A percentile compares a stretch with the other conserved stretches of the same genome.
Evolutionary conservation across 2,888 invertebrate genomes (phyloP).

Genomic region (Amphipoea lucens): DNA sequence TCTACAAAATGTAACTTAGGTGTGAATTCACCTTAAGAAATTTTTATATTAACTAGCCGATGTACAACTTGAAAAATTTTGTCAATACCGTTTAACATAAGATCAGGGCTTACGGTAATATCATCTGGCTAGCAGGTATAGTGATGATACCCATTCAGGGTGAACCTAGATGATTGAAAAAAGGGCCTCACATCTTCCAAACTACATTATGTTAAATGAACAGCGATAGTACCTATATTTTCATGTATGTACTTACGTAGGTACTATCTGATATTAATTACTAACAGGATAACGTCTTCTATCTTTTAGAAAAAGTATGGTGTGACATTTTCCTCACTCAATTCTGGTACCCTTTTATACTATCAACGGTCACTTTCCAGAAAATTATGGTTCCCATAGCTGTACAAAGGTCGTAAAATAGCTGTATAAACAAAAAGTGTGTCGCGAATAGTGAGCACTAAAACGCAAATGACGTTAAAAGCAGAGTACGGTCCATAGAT

Average conservation of each 20-base stretch:
- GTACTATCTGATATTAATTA: neutral
- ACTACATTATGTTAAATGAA: no score
- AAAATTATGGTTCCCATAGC: conserved; percentile 33
- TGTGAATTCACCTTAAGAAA: neutral
- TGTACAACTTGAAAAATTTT: neutral
- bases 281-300: conserved; percentile 1
- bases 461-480: conserved; percentile 59
- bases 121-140: neutral
- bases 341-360: conserved; percentile 26
- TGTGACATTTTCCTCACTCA: conserved; percentile 6
- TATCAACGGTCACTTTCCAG: conserved; percentile 14
- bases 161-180: neutral
- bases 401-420: conserved; percentile 45
- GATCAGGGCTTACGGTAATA: no score
- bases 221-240: neutral
- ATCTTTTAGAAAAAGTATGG: conserved; percentile 18
- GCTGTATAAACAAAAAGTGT: conserved; percentile 56
- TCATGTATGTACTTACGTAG: no score
- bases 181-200: neutral
- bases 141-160: neutral
- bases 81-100: neutral
- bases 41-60: neutral
- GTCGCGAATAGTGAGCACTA: conserved; percentile 45
- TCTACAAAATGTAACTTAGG: neutral
- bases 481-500: neutral